Percentiles rank a stretch among this genome's conserved stretches.
Evolutionary conservation across 2,113 vertebrate genomes (phyloP).

Genomic region (Jaculus jaculus): DNA sequence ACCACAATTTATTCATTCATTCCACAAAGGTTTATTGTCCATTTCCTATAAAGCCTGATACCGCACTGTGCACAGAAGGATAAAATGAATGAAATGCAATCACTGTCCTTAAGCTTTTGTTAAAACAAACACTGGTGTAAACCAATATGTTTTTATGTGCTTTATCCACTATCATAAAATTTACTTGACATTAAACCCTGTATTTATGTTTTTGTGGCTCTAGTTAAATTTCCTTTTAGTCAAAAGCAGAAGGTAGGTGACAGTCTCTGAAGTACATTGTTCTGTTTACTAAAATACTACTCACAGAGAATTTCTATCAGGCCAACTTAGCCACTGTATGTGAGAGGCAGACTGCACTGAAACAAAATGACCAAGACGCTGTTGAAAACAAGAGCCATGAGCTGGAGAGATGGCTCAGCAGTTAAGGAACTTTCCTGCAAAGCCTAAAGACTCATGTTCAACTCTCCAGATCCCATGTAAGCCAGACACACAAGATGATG

Average conservation of each 20-base stretch:
- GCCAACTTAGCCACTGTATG: not conserved
- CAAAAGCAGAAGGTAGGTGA: not conserved
- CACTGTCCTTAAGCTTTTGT: not conserved
- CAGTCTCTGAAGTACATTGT: not conserved
- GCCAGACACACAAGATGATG: too few species aligned
- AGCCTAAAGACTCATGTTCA: too few species aligned
- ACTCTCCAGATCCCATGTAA: too few species aligned
- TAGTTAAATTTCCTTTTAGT: constrained; percentile 13
- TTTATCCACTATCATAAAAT: constrained; percentile 27
- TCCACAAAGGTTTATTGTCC: not conserved
- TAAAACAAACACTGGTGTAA: not conserved
- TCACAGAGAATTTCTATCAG: not conserved
- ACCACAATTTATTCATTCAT: not conserved
- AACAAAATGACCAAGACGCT: not conserved
- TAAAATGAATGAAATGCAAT: not conserved
- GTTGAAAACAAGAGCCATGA: not conserved
- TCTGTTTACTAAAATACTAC: not conserved
- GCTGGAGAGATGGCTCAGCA: too few species aligned
- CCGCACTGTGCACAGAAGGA: not conserved
- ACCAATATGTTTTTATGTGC: not conserved
- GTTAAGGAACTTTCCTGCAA: too few species aligned
- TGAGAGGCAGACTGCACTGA: not conserved
- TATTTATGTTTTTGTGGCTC: not conserved
- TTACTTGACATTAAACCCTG: not conserved
- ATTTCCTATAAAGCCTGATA: not conserved